Base-by-base conservation (phyloP, 1,140 invertebrate species). In the Ylistrum balloti region DNA sequence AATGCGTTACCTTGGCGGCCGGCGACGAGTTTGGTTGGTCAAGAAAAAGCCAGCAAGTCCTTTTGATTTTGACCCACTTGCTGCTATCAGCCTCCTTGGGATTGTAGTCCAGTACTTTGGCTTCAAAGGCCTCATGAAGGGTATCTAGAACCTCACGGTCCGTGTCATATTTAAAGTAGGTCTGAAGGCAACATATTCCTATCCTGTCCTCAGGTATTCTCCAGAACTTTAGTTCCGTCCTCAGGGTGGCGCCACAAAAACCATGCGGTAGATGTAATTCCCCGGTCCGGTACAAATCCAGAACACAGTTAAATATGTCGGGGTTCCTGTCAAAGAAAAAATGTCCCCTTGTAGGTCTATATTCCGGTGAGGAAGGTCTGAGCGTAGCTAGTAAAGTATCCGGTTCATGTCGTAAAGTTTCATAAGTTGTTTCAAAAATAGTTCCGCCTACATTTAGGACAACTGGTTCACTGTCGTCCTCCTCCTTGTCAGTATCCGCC, bases 281-380 rank as follows among this genome's bases (percentile, higher is more conserved):
- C n/a, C 91, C 91, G 0, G 91, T 90, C 33, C 91, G 34, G 33
- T 91, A 91, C 15, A 89, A 33, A 33, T 91, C 91, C 34, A 91
- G 38, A 33, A 91, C 88, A 32, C 33, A 88, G 13, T 91, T 89
- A 28, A 91, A 91, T 41, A 90, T 33, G n/a, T 89, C 56, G 10
- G 91, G 91, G 88, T 90, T 91, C 48, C 91, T 88, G 74, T 91
- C 91, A 41, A 88, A 91, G 33, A 88, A 91, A 38, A 88, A 90
- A 2, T 88, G 38, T 33, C 56, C 41, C 2, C 33, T 33, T 0
- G 33, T 87, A 3, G 34, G 86, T 33, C 87, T 87, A 33, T 90
- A 90, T n/a, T 87, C 45, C 13, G 28, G 87, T 28, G 56, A 45
- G 22, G 33, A 33, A 33, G 45, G 41, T 88, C 87, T 32, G 33